Evolutionary conservation across 2,797 vertebrate species (phyloP), one percentile per base, ranked within the genome.

Genomic region (Crax fasciolata): DNA sequence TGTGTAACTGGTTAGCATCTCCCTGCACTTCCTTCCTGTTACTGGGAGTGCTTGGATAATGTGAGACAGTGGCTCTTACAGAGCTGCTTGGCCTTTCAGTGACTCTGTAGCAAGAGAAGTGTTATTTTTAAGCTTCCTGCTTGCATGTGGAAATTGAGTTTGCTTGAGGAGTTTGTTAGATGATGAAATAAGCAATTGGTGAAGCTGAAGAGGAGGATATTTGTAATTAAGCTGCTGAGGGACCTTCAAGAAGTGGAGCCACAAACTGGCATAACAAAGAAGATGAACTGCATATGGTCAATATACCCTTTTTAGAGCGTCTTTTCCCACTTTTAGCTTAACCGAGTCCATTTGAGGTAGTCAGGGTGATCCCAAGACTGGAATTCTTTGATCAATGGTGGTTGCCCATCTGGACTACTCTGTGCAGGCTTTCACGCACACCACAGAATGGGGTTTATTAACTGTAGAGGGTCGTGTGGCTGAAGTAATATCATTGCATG

Each of bases 381-480:
- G 18, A 0, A 4, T 43, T 72, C 82, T 84, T 79, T 67, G 89
- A 83, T 78, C 35, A 79, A 84, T 96, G 87, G 76, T 10, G 2
- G 20, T 73, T 93, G 68, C 70, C 11, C 23, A 58, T 39, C 86
- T 75, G 88, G 52, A 35, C 81, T 73, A 41, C 28, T 52, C 48
- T 81, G 66, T 84, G 87, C 67, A 76, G 82, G 11, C 67, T 68
- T 79, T 90, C 82, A 62, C 84, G 62, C 55, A 78, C 13, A 0
- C 88, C 83, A 28, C 32, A 63, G 82, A 84, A 23, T 28, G 66
- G 76, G 59, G 87, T 82, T 94, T 91, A 96, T 87, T 84, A 88
- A 61, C 83, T 79, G 15, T 24, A 74, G 73, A 88, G 51, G 48
- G 51, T 67, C 79, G 38, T 78, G 78, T 89, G 89, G 62, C 57